Conservation (phyloP, 2,888 invertebrate genomes). For the Leptinotarsa tumamoca region DNA sequence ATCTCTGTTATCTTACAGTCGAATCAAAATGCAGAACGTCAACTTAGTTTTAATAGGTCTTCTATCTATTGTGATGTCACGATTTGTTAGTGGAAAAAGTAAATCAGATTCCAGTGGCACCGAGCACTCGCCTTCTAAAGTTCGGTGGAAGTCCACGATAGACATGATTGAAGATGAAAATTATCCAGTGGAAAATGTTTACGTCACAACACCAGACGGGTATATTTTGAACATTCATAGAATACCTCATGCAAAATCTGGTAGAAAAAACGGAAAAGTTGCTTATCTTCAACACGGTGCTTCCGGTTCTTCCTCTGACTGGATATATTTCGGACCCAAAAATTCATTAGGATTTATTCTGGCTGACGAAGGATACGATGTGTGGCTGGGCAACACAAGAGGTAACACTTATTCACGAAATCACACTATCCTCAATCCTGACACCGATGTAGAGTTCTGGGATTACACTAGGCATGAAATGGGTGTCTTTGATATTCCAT, state of each 20-base stretch:
- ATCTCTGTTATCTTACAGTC: conserved; percentile 33
- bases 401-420: conserved; percentile 53
- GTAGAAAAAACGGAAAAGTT: conserved; percentile 54
- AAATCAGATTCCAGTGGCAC: not conserved
- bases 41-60: not conserved
- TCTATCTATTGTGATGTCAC: not conserved
- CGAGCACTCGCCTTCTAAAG: not conserved
- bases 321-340: conserved; percentile 69
- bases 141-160: conserved; percentile 3
- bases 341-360: conserved; percentile 60
- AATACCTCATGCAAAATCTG: conserved; percentile 66
- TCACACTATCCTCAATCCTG: conserved; percentile 50
- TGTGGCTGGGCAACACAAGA: conserved; percentile 57
- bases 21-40: not conserved
- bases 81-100: not conserved
- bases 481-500: conserved; percentile 82
- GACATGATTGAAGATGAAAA: conserved; percentile 64
- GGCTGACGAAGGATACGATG: conserved; percentile 59
- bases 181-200: conserved; percentile 65
- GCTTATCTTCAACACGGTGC: conserved; percentile 70
- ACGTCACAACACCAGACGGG: conserved; percentile 69
- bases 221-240: conserved; percentile 71
- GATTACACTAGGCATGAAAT: conserved; percentile 85
- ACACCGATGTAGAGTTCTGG: conserved; percentile 62
- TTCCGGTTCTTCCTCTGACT: conserved; percentile 69